phyloP scores from a whole-genome alignment of 2,888 invertebrate species.

The Caenorhabditis virilis region DNA sequence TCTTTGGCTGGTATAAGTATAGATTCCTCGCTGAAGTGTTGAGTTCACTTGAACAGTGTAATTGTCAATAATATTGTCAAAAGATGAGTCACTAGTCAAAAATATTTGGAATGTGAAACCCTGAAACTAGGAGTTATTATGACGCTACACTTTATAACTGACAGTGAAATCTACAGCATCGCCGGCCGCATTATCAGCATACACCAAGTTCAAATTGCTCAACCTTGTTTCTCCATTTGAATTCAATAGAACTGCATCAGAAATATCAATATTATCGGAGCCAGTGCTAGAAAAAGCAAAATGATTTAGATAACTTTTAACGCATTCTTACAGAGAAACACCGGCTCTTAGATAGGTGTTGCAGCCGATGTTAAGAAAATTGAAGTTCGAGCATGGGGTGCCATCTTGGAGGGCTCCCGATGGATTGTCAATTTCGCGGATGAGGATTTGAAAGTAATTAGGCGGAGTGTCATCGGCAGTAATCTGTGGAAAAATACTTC shows the following conservation, averaged over 20 bases:
- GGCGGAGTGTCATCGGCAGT: too few species aligned
- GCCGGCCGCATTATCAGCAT: conserved; percentile 2
- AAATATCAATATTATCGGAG: not conserved
- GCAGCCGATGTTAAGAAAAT: conserved; percentile 27
- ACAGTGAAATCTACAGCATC: conserved; percentile 14
- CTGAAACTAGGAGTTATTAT: conserved; percentile 8
- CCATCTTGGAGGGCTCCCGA: conserved; percentile 21
- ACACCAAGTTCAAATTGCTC: conserved; percentile 15
- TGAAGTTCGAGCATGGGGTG: conserved; percentile 19
- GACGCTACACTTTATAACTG: conserved; percentile 1
- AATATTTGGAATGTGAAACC: conserved; percentile 14
- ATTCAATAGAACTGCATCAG: conserved; percentile 1
- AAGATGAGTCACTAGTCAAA: not conserved
- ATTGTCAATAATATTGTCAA: conserved; percentile 9
- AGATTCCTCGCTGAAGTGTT: conserved; percentile 10
- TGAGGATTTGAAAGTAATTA: conserved; percentile 21
- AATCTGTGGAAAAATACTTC: too few species aligned
- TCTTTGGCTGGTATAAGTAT: conserved; percentile 11
- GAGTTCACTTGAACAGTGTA: conserved; percentile 12
- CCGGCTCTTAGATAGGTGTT: conserved; percentile 11
- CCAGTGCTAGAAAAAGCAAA: too few species aligned
- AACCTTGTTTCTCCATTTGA: conserved; percentile 9
- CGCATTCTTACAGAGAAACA: conserved; percentile 8
- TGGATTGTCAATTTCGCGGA: conserved; percentile 32
- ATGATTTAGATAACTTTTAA: not conserved